Evolutionary conservation across 2,888 invertebrate species (phyloP), one percentile per base, ranked within the genome.

Genomic region (Pilophorus perplexus): DNA sequence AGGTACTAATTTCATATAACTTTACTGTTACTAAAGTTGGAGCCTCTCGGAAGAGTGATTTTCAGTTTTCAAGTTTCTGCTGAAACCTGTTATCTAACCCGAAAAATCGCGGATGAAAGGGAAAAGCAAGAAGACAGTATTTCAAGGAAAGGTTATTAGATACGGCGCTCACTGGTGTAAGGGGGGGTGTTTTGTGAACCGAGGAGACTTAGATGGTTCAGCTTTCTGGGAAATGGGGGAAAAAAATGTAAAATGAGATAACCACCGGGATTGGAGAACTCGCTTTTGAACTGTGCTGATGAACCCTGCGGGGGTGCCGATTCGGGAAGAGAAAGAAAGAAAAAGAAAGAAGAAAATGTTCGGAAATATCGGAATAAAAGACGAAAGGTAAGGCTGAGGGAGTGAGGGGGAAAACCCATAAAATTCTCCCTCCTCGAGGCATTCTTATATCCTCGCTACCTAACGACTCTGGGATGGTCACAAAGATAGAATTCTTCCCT

Each of bases 361-460:
- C 48, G 48, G 23, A 48, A 28, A 52, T 52, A 52, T 52, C 52
- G 52, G 28, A 52, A 25, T 8, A n/a, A 52, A 23, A 22, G 44
- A 5, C 4, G 25, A 52, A 28, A 14, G 28, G 28, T 16, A 27
- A 22, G 22, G 16, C 25, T 16, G 25, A 25, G 16, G 52, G n/a
- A n/a, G 52, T 52, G n/a, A 28, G 16, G 14, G 14, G 42, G 20
- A 22, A 52, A n/a, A 52, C 25, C 52, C 52, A 52, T 52, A 52
- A 52, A 52, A 52, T 52, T 16, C n/a, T n/a, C n/a, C 52, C 27
- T 25, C 12, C 28, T 5, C n/a, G 10, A 16, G 28, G 10, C 54
- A 14, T 28, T 20, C 54, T 54, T 33, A 33, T 16, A 33, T 33
- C 54, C 22, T 55, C n/a, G 16, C 14, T 10, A 42, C 42, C 54